Base-by-base conservation (phyloP, 2,113 vertebrate genomes). In the Nesoenas mayeri region DNA sequence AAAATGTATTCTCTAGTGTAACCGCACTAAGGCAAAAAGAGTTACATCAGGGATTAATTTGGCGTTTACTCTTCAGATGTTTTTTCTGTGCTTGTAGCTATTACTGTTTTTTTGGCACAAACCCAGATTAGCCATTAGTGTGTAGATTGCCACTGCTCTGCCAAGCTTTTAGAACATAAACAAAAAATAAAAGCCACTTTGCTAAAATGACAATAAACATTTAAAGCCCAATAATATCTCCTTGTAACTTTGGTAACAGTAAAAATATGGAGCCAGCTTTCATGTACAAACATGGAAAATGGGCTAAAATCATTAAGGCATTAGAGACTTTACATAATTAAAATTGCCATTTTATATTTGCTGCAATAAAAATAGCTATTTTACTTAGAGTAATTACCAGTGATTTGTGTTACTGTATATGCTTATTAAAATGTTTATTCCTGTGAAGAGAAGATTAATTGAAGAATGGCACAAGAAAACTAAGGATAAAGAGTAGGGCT, bases 161-260 rank as follows among this genome's bases (percentile, higher is more conserved):
- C 94, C 94, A 96, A 91, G 91, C 85, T 90, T 94, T 90, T 62
- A 80, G 69, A 88, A 84, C 44, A 80, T 90, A 88, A 96, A 95
- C 95, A 96, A 83, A 95, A 96, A 94, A 94, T 90, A 94, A 95
- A 95, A 95, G 88, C 79, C 93, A 80, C 75, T 96, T 95, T 88
- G 85, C 92, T 74, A 78, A 86, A 38, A 96, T 81, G 88, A 92
- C 85, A 95, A 97, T 91, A 94, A 97, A 92, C 93, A 86, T 94
- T 97, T 91, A 94, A 96, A 96, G 72, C 79, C 92, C 88, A 92
- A 88, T 88, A 90, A 90, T 51, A 92, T 78, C 64, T 83, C 88
- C 12, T 48, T 67, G 82, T 79, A 92, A 92, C 86, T 96, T 67
- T 15, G 81, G 80, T 69, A 93, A 90, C 56, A 80, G 64, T 48